These are phyloP conservation scores for Tridacna gigas DNA, from an alignment of 2,888 invertebrate species.

Conservation along the genomic window DNA sequence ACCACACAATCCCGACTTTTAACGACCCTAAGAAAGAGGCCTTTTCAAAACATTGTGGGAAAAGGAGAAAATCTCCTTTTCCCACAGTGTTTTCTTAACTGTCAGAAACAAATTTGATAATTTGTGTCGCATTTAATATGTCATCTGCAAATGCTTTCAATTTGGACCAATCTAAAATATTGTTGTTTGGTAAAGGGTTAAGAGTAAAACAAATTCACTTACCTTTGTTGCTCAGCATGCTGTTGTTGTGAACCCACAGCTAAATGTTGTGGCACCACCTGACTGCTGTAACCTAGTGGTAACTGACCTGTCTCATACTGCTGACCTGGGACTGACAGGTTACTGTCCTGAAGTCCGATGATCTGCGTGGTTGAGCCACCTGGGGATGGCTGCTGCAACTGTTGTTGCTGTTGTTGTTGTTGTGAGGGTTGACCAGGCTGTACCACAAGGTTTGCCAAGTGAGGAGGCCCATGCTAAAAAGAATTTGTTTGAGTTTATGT, in stretches of 20 bases:
- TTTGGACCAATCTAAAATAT: not conserved
- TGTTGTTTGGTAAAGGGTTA: not conserved
- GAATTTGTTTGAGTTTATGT: no score
- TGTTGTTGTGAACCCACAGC: constrained; percentile 20
- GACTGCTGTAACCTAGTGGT: constrained; percentile 3
- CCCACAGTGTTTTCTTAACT: not conserved
- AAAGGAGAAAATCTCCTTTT: not conserved
- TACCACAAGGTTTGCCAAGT: constrained; percentile 80
- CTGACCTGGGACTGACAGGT: not conserved
- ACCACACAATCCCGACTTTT: not conserved
- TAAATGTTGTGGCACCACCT: constrained; percentile 16
- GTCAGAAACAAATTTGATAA: not conserved
- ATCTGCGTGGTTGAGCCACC: constrained; percentile 10
- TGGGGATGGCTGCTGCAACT: constrained; percentile 12
- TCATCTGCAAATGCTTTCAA: not conserved
- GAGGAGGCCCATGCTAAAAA: constrained; percentile 82
- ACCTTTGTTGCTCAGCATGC: constrained; percentile 26
- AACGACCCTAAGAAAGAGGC: not conserved
- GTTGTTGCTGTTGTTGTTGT: constrained; percentile 22
- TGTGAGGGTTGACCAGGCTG: constrained; percentile 68
- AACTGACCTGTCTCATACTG: constrained; percentile 19
- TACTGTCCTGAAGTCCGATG: constrained; percentile 23
- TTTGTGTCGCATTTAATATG: not conserved
- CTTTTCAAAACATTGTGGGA: not conserved
- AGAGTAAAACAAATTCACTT: not conserved